A percentile compares a stretch with the other conserved stretches of the same genome.
Conservation (phyloP, 2,113 vertebrate genomes). For the Triplophysa dalaica region DNA sequence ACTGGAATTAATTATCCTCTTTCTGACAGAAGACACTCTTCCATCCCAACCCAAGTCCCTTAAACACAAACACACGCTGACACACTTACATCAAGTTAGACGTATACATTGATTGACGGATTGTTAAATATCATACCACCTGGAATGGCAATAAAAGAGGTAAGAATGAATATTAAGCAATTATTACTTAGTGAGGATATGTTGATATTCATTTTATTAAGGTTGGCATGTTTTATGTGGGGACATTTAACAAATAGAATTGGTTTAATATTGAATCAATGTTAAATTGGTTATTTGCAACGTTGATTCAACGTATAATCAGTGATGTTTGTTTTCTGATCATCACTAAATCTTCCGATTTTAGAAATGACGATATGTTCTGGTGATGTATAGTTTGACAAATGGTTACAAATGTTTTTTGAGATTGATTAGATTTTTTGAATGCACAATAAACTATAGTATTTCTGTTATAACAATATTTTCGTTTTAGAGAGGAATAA, state of each 20-base stretch:
- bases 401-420: no score
- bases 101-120: slow-evolving; percentile 27
- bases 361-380: no score
- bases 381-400: no score
- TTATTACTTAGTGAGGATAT: not conserved
- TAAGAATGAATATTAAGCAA: slow-evolving; percentile 50
- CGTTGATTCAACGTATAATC: no score
- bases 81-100: slow-evolving; percentile 6
- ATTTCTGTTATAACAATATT: not conserved
- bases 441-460: not conserved
- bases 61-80: slow-evolving; percentile 30
- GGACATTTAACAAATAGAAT: not conserved
- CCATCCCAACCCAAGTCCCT: slow-evolving; percentile 42
- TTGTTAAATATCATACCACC: slow-evolving; percentile 5
- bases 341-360: not conserved
- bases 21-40: slow-evolving; percentile 51
- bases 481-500: not conserved
- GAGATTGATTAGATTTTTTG: no score
- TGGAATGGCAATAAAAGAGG: slow-evolving; percentile 74
- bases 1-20: slow-evolving; percentile 60
- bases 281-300: no score
- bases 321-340: no score
- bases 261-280: no score
- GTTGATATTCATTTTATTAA: not conserved
- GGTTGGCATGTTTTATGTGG: not conserved